A percentile compares a stretch with the other conserved stretches of the same genome.
phyloP scores from a whole-genome alignment of 2,797 vertebrate genomes.

The Fistularia commersonii region DNA sequence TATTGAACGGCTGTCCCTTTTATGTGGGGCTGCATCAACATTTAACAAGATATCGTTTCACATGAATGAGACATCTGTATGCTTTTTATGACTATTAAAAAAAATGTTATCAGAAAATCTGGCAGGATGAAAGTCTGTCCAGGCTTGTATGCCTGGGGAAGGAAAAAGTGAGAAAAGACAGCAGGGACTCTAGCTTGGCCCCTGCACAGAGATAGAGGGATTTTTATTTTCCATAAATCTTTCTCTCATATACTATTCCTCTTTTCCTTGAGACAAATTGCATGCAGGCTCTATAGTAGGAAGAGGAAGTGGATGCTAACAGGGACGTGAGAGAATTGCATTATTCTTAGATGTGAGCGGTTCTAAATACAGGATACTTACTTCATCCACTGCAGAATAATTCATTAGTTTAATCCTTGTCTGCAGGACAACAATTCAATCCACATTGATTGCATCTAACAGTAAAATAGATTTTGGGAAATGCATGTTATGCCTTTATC shows the following conservation, averaged over 20 bases:
- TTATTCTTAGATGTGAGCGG: slow-evolving; percentile 1
- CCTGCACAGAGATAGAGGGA: slow-evolving; percentile 47
- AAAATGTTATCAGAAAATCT: slow-evolving; percentile 76
- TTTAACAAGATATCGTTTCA: slow-evolving; percentile 74
- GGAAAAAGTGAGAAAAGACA: slow-evolving; percentile 41
- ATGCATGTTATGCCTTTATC: too few species aligned
- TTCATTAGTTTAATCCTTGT: too few species aligned
- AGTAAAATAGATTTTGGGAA: too few species aligned
- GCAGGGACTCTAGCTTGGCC: slow-evolving; percentile 55
- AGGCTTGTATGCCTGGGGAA: slow-evolving; percentile 65
- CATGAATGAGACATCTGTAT: slow-evolving; percentile 72
- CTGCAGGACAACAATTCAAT: too few species aligned
- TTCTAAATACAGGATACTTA: too few species aligned
- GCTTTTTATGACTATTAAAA: slow-evolving; percentile 67
- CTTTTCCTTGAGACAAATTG: slow-evolving; percentile 49
- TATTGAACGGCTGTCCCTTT: slow-evolving; percentile 55
- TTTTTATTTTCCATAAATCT: slow-evolving; percentile 67
- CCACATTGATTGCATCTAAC: too few species aligned
- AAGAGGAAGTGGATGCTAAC: slow-evolving; percentile 37
- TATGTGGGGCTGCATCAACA: slow-evolving; percentile 63
- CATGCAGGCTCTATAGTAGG: slow-evolving; percentile 37
- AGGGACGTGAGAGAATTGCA: slow-evolving; percentile 46
- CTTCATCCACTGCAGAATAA: too few species aligned
- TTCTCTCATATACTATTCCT: slow-evolving; percentile 58
- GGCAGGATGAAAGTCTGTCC: slow-evolving; percentile 62